Percentiles rank a stretch among this genome's conserved stretches.
Evolutionary conservation across 2,113 vertebrate species (phyloP).

Genomic region (Piaya cayana): DNA sequence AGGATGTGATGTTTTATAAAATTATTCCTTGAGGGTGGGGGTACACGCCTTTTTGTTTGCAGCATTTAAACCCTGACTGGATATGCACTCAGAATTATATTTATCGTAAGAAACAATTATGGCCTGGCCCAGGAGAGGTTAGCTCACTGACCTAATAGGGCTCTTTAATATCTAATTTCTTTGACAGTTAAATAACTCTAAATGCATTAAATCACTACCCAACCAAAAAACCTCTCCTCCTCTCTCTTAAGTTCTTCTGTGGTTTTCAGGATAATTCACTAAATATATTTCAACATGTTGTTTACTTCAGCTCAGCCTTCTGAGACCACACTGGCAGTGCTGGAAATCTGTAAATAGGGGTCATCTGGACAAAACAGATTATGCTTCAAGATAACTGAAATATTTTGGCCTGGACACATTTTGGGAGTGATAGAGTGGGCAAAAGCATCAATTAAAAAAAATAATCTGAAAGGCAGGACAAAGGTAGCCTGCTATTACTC

Average conservation of each 20-base stretch:
- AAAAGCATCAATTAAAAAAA: not conserved
- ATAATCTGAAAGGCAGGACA: not conserved
- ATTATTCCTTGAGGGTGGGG: not conserved
- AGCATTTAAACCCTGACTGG: not conserved
- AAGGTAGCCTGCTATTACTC: not conserved
- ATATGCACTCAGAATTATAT: not conserved
- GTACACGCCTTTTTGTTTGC: not conserved
- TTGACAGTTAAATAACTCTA: not conserved
- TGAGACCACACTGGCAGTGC: not conserved
- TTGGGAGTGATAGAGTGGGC: not conserved
- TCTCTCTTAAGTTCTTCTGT: not conserved
- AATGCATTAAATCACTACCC: not conserved
- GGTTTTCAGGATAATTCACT: slow-evolving; percentile 23
- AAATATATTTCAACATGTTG: slow-evolving; percentile 47
- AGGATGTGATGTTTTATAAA: not conserved
- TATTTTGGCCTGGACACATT: not conserved
- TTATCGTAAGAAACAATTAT: not conserved
- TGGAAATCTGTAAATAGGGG: not conserved
- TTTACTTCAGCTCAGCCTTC: slow-evolving; percentile 45
- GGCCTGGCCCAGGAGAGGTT: not conserved
- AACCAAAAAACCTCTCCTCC: not conserved
- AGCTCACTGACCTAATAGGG: not conserved
- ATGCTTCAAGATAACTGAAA: not conserved
- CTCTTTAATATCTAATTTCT: slow-evolving; percentile 32
- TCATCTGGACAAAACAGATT: slow-evolving; percentile 18